Evolutionary conservation across 2,113 vertebrate genomes (phyloP).

Genomic region (Caranx ignobilis): DNA sequence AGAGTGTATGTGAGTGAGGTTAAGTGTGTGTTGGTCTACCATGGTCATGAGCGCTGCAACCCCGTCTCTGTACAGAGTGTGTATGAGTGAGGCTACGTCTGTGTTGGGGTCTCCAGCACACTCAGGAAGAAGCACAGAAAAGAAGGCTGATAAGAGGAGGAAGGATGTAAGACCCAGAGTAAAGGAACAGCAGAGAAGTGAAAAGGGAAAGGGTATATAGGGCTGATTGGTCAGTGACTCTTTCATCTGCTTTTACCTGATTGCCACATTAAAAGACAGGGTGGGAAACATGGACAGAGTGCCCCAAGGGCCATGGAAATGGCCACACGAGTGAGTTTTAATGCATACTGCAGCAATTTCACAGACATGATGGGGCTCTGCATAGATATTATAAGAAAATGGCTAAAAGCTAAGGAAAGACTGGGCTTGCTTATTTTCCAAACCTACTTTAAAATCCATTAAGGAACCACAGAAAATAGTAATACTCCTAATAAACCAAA

Average conservation of each 20-base stretch:
- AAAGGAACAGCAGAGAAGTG: not conserved
- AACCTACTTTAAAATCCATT: constrained; percentile 66
- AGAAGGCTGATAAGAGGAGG: not conserved
- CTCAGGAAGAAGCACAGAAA: not conserved
- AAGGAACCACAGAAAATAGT: constrained; percentile 31
- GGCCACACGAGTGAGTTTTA: constrained; percentile 52
- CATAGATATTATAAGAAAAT: constrained; percentile 32
- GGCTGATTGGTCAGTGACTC: constrained; percentile 4
- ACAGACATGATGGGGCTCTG: constrained; percentile 22
- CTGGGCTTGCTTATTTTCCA: constrained; percentile 32
- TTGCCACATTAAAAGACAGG: constrained; percentile 45
- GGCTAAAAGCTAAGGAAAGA: constrained; percentile 46
- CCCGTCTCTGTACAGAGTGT: too few species aligned
- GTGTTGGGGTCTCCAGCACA: not conserved
- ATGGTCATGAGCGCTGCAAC: too few species aligned
- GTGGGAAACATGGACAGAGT: constrained; percentile 46
- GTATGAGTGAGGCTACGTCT: too few species aligned
- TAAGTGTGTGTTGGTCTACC: too few species aligned
- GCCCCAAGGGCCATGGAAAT: constrained; percentile 33
- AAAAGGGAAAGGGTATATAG: not conserved
- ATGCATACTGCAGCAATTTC: constrained; percentile 53
- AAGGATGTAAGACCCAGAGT: not conserved
- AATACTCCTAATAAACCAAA: not conserved
- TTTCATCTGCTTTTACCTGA: constrained; percentile 35
- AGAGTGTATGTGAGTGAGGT: too few species aligned